These are phyloP conservation scores for Perizoma affinitatum DNA, from an alignment of 2,888 invertebrate species.

Conservation along the genomic window DNA sequence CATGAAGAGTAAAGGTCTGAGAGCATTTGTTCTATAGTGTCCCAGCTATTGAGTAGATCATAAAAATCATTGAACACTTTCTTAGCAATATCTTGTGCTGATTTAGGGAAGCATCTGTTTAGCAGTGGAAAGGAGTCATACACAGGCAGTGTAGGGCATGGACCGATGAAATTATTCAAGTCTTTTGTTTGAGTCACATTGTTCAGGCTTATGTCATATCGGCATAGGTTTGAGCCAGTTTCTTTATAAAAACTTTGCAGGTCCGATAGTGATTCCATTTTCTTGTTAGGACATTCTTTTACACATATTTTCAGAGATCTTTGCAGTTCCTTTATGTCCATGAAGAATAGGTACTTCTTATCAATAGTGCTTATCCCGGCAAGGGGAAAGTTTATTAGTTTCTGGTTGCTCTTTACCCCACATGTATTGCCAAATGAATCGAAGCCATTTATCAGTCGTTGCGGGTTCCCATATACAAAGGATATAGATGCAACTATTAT, in stretches of 20 bases:
- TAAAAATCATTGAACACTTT: slow-evolving; percentile 89
- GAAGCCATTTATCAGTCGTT: slow-evolving; percentile 94
- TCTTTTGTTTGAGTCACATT: slow-evolving; percentile 70
- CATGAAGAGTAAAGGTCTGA: slow-evolving; percentile 95
- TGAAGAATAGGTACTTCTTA: slow-evolving; percentile 92
- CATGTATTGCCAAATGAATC: slow-evolving; percentile 98
- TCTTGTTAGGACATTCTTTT: slow-evolving; percentile 91
- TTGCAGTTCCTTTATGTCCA: slow-evolving; percentile 90
- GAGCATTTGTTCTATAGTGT: slow-evolving; percentile 93
- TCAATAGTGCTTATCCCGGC: slow-evolving; percentile 92
- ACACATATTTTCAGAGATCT: slow-evolving; percentile 95
- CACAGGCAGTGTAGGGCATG: slow-evolving; percentile 92
- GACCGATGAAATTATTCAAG: slow-evolving; percentile 84
- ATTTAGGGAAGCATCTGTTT: slow-evolving; percentile 94
- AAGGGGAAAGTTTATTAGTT: slow-evolving; percentile 88
- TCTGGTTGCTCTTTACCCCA: slow-evolving; percentile 91
- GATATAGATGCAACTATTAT: slow-evolving; percentile 94
- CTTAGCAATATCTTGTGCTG: slow-evolving; percentile 86
- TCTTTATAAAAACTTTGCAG: slow-evolving; percentile 88
- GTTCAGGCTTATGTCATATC: slow-evolving; percentile 86
- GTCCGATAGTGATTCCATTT: slow-evolving; percentile 86
- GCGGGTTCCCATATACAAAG: slow-evolving; percentile 93
- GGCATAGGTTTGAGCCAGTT: slow-evolving; percentile 91
- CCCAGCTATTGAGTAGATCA: slow-evolving; percentile 93
- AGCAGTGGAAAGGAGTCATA: slow-evolving; percentile 91